Evolutionary conservation across 2,113 vertebrate genomes (phyloP).

Genomic region (Myrmecophaga tridactyla): DNA sequence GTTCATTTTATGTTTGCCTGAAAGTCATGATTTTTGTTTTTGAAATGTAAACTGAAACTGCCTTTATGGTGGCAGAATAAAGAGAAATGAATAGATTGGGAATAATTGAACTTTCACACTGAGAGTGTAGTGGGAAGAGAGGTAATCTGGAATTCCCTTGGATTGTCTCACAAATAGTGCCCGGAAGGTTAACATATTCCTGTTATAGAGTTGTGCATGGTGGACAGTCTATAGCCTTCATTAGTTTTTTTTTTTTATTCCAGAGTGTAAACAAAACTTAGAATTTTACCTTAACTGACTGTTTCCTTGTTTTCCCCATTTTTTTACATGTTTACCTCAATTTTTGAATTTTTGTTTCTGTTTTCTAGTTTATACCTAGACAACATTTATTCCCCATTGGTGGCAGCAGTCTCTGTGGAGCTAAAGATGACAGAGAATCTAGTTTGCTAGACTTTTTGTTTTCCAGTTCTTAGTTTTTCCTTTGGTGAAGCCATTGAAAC

Average conservation of each 20-base stretch:
- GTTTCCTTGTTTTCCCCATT: background rate
- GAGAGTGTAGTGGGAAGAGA: background rate
- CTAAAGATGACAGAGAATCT: background rate
- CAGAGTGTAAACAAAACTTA: background rate
- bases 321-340: background rate
- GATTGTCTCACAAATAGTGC: background rate
- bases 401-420: background rate
- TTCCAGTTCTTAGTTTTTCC: background rate
- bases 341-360: background rate
- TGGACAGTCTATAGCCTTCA: background rate
- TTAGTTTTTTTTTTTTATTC: background rate
- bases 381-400: background rate
- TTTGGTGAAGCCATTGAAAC: background rate
- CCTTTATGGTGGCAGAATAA: background rate
- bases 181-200: background rate
- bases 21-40: background rate
- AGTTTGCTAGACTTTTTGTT: background rate
- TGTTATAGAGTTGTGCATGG: background rate
- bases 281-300: background rate
- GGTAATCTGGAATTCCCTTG: background rate
- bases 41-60: background rate
- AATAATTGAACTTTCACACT: background rate
- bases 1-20: background rate
- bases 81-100: background rate
- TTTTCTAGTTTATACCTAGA: background rate